Conservation (phyloP, 1,140 invertebrate species). For the Drosophila simulans region DNA sequence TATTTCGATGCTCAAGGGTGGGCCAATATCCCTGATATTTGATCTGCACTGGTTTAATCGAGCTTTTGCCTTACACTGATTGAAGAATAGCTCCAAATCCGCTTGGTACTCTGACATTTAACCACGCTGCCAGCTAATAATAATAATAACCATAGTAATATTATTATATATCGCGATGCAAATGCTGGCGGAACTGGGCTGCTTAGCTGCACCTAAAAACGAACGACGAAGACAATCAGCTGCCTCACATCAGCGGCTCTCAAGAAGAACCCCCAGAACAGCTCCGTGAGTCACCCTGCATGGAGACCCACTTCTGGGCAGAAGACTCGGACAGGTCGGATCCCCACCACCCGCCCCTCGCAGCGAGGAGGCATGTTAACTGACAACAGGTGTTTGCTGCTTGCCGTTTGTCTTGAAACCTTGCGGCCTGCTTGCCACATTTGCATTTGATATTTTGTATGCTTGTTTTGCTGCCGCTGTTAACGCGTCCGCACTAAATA, state of each 20-base stretch:
- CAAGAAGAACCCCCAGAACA: constrained; percentile 32
- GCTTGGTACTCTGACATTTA: constrained; percentile 39
- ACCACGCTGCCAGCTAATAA: constrained; percentile 31
- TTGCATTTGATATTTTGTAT: constrained; percentile 64
- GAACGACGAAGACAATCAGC: constrained; percentile 27
- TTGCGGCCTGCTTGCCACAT: constrained; percentile 55
- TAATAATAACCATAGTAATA: constrained; percentile 53
- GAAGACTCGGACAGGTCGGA: constrained; percentile 24
- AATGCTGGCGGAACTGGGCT: constrained; percentile 12
- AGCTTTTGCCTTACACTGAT: constrained; percentile 6
- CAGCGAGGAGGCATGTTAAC: constrained; percentile 54
- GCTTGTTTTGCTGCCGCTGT: constrained; percentile 55
- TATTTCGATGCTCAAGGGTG: no score
- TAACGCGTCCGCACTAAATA: constrained; percentile 72
- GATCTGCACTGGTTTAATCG: constrained; percentile 29
- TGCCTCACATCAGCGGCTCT: constrained; percentile 16
- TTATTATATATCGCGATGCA: constrained; percentile 46
- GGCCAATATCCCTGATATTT: constrained; percentile 17
- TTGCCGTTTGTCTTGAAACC: constrained; percentile 15
- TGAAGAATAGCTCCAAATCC: constrained; percentile 33
- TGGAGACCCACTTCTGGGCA: constrained; percentile 22
- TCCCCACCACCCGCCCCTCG: not conserved
- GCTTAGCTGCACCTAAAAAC: constrained; percentile 51
- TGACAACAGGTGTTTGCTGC: constrained; percentile 69
- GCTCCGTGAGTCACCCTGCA: constrained; percentile 24